Base-by-base conservation (phyloP, 2,113 vertebrate genomes). In the Ameiurus melas region DNA sequence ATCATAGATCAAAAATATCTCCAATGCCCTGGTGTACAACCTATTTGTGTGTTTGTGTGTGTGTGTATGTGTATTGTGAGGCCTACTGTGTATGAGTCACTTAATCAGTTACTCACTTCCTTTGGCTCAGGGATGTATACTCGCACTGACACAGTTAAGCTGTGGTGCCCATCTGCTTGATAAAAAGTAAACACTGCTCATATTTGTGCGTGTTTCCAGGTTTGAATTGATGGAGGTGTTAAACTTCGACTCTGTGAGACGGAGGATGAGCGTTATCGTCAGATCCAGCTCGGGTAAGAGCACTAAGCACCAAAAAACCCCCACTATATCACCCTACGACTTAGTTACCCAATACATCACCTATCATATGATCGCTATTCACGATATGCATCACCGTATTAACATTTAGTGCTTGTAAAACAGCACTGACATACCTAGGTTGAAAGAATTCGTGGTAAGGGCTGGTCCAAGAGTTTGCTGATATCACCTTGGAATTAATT, bases 221-320 rank as follows among this genome's bases (percentile, higher is more conserved):
- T 99, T 98, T 91, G 97, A 99, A 91, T 92, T 99, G 71, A 82
- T 99, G 60, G 97, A 99, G 14, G 93, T 97, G 90, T 91, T 99
- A 91, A 98, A 96, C 64, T 99, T 99, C 83, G 98, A 99, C 94
- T 99, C 98, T 0, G 98, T 99, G 79, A 95, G 98, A 85, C 95
- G 98, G 58, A 95, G 98, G 87, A 99, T 99, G 98, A 99, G 98
- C 30, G 98, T 99, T 4, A 97, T 99, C 0, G 98, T 99, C 89
- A 95, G 93, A 83, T 95, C 96, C 62, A 86, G 87, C 85, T 85
- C 95, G 93, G 98, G 98, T 99, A 96, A 89, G 14, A 0, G 27
- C 51, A 19, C 51, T 55, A 78, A 78, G 25, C 25, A 53, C 20
- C 17, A 71, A 75, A 43, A 36, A 33, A 71, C 6, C 43, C 22